Evolutionary conservation across 2,888 invertebrate genomes (phyloP), one percentile per base, ranked within the genome.

Genomic region (Sepiola atlantica): DNA sequence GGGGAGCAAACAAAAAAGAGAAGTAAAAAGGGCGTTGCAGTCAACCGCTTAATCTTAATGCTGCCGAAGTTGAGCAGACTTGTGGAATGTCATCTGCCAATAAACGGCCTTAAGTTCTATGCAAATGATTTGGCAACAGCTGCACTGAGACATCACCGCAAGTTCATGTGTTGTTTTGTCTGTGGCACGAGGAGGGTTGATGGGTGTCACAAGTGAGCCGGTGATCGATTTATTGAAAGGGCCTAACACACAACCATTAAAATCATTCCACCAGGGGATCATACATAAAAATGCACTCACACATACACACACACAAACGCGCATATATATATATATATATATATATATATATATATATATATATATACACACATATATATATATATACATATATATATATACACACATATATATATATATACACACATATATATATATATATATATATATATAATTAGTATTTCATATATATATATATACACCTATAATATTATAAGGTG

Each of bases 1-100:
- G n/a, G 8, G 45, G 45, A 45, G 45, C 45, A 45, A 45, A 45
- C 2, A 45, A 8, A 2, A 45, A 45, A 45, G 21, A 14, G 77
- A 77, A n/a, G n/a, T 28, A n/a, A 16, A n/a, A n/a, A 77, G 16
- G 77, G 32, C n/a, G 32, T 77, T 77, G 77, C 77, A 77, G 77
- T 77, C 77, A n/a, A 77, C n/a, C 77, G 77, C 77, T 77, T 45
- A 77, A 77, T 77, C 77, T 77, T 77, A 77, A 77, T 77, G 77
- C 77, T 77, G 77, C n/a, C 77, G 77, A 77, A n/a, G n/a, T 77
- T 77, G 45, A 77, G 14, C 77, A n/a, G 77, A 77, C 77, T 77
- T 77, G 77, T 77, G 77, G 77, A 77, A 77, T 32, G 77, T 77
- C 77, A 77, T 32, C 77, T 77, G 77, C 77, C 77, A 77, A 77